Evolutionary conservation across 2,888 invertebrate species (phyloP).

Genomic region (Rhamnusium bicolor): DNA sequence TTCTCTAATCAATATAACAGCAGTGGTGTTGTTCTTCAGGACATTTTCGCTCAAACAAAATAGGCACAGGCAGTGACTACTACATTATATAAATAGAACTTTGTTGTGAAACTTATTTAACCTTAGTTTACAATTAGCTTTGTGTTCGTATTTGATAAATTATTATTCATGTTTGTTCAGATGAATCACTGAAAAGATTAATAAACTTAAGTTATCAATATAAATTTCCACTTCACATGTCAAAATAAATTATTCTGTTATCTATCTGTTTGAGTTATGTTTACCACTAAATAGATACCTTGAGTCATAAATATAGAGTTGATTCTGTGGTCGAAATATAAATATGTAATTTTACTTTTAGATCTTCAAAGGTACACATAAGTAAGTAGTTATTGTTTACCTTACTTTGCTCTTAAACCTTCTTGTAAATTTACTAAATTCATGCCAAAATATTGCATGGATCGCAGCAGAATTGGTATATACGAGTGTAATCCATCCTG

Average conservation of each 20-base stretch:
- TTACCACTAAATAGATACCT: background rate
- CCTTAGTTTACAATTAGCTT: too few species aligned
- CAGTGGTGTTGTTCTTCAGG: too few species aligned
- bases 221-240: background rate
- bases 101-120: too few species aligned
- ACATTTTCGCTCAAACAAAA: too few species aligned
- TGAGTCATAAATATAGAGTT: slow-evolving; percentile 1
- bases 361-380: background rate
- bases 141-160: slow-evolving; percentile 5
- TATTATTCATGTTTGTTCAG: background rate
- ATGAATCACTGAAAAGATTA: background rate
- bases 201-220: background rate
- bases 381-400: background rate
- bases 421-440: too few species aligned
- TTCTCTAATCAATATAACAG: too few species aligned
- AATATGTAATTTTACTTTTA: background rate
- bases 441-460: too few species aligned
- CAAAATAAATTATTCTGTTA: background rate
- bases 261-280: background rate
- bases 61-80: too few species aligned
- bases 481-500: too few species aligned
- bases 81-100: too few species aligned
- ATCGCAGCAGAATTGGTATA: too few species aligned
- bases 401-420: background rate
- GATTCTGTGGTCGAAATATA: too few species aligned